Percentiles rank a stretch among this genome's conserved stretches.
These are phyloP conservation scores for Pelusios castaneus DNA, from an alignment of 2,113 vertebrate genomes.

Conservation along the genomic window DNA sequence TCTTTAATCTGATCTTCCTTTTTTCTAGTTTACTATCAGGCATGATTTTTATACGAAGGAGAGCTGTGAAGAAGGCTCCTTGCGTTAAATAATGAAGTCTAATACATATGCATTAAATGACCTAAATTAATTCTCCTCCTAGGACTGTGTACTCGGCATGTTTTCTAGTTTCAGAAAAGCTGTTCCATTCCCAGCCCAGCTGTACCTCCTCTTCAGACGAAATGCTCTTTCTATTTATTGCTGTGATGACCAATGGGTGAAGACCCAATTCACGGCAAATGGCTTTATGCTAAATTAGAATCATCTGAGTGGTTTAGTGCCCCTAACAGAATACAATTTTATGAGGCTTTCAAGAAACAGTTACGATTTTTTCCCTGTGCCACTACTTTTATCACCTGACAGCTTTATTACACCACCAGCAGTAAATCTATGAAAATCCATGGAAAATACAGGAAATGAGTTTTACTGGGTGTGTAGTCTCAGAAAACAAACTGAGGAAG, in stretches of 20 bases:
- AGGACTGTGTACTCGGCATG: neutral
- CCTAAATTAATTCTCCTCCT: slow-evolving; percentile 32
- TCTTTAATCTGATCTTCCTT: neutral
- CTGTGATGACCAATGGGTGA: neutral
- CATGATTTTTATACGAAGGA: neutral
- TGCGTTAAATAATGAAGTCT: neutral
- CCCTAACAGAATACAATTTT: slow-evolving; percentile 48
- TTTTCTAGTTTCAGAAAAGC: slow-evolving; percentile 13
- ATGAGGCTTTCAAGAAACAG: slow-evolving; percentile 50
- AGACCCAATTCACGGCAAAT: slow-evolving; percentile 14
- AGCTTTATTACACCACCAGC: slow-evolving; percentile 30
- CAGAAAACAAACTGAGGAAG: slow-evolving; percentile 26
- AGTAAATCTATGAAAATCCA: slow-evolving; percentile 51
- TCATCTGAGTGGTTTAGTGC: neutral
- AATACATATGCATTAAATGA: slow-evolving; percentile 20
- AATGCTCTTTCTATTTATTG: neutral
- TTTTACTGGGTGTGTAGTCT: slow-evolving; percentile 36
- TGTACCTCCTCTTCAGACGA: neutral
- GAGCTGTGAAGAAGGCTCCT: neutral
- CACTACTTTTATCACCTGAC: slow-evolving; percentile 40
- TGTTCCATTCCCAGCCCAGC: neutral
- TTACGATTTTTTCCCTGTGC: slow-evolving; percentile 43
- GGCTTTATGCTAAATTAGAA: slow-evolving; percentile 29
- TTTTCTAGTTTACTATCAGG: neutral
- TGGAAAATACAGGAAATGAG: slow-evolving; percentile 45